Base-by-base conservation (phyloP, 2,797 vertebrate genomes). In the Trachops cirrhosus region DNA sequence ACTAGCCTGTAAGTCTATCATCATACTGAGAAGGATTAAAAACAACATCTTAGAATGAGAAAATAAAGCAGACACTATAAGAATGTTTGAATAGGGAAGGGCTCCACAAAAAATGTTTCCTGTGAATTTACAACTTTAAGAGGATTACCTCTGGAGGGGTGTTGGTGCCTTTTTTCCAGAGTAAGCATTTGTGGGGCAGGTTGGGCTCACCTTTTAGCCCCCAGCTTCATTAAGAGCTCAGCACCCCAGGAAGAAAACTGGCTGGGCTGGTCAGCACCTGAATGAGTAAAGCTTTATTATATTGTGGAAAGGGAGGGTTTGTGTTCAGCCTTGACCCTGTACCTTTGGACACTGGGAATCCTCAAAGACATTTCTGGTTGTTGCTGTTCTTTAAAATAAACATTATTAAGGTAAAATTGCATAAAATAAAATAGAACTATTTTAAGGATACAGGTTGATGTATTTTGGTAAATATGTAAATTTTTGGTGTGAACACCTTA, bases 81-180 rank as follows among this genome's bases (percentile, higher is more conserved):
- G 96, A 97, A 97, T 97, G 92, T 92, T 68, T 96, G 71, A 95
- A 87, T 9, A 89, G 73, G 2, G 26, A 92, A 96, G n/a, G 77
- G 70, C 80, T 73, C 50, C 50, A 50, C 50, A 73, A 93, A 96
- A 98, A 97, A 96, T 0, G 59, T 86, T 97, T 98, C 97, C 96
- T 96, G 67, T 52, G 92, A 97, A 95, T 85, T 96, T 89, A 97
- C 95, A 92, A 92, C 94, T 83, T 46, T 98, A 98, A 98, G 98
- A 98, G 98, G 98, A 98, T 98, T 98, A 98, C 94, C 93, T 95
- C 94, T 93, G 91, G 84, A 95, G 96, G 67, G 94, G 41, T 93
- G 59, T 77, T 96, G 94, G 96, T 96, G 57, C 97, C 97, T 97
- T 97, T 97, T 96, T 78, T 73, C 88, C 94, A 93, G 96, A 95